Percentiles rank a stretch among this genome's conserved stretches.
These are phyloP conservation scores for Nomada hirtipes DNA, from an alignment of 2,888 invertebrate species.

Conservation along the genomic window DNA sequence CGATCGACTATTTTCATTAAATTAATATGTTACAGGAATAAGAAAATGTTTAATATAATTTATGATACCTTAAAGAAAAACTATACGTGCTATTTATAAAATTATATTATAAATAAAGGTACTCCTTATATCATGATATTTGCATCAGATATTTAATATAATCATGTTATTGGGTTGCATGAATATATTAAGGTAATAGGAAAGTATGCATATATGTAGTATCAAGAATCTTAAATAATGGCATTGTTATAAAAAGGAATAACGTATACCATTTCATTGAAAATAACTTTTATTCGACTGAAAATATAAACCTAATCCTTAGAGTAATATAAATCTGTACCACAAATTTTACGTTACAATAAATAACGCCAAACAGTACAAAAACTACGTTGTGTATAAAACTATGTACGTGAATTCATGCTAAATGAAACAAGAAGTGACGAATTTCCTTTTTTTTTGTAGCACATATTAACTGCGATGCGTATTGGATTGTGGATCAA, in stretches of 20 bases:
- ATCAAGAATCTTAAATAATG: constrained; percentile 1
- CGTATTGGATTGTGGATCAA: constrained; percentile 45
- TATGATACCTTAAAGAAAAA: background rate
- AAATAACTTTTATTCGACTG: constrained; percentile 82
- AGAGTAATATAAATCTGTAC: constrained; percentile 78
- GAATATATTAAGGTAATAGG: background rate
- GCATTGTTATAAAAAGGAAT: constrained; percentile 36
- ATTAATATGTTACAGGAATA: too few species aligned
- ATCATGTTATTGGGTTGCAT: background rate
- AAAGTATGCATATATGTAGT: background rate
- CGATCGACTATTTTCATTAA: too few species aligned
- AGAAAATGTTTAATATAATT: too few species aligned
- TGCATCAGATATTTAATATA: constrained; percentile 11
- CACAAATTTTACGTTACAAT: constrained; percentile 73
- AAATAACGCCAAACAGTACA: constrained; percentile 73
- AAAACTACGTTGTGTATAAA: constrained; percentile 72
- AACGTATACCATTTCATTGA: constrained; percentile 75
- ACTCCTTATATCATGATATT: too few species aligned
- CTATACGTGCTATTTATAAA: background rate
- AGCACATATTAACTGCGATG: constrained; percentile 37
- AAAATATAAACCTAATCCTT: constrained; percentile 82
- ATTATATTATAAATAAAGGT: background rate
- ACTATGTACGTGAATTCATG: constrained; percentile 56
- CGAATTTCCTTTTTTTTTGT: constrained; percentile 28
- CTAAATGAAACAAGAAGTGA: constrained; percentile 56